Evolutionary conservation across 2,113 vertebrate genomes (phyloP).

Genomic region (Pungitius pungitius): DNA sequence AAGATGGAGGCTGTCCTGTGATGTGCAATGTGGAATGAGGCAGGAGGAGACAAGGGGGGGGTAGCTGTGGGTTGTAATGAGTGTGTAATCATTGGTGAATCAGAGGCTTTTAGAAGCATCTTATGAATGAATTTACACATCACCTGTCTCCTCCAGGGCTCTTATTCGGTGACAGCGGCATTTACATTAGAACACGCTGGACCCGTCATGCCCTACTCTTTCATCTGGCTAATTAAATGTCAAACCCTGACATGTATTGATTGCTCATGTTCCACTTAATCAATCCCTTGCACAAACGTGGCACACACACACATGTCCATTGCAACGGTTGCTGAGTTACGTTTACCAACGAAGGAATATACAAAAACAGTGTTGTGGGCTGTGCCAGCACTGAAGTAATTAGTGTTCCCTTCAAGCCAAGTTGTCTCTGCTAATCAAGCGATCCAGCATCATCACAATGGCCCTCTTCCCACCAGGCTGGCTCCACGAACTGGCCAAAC

Average conservation of each 20-base stretch:
- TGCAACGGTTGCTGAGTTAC: not conserved
- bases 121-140: not conserved
- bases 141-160: not conserved
- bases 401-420: conserved; percentile 26
- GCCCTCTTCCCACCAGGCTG: conserved; percentile 74
- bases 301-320: not conserved
- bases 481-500: conserved; percentile 85
- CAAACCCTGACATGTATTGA: not conserved
- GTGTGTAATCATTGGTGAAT: not conserved
- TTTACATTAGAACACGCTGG: not conserved
- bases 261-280: not conserved
- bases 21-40: conserved; percentile 13
- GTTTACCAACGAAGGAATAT: not conserved
- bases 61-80: conserved; percentile 12
- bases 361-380: conserved; percentile 4
- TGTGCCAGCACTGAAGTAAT: conserved; percentile 23
- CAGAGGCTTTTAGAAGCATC: conserved; percentile 2
- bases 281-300: not conserved
- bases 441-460: conserved; percentile 31
- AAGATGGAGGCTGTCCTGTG: not conserved
- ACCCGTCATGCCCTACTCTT: not conserved
- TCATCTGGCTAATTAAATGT: conserved; percentile 4
- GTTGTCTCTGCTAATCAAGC: too few species aligned
- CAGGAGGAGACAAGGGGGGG: not conserved
- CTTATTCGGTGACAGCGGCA: not conserved